Percentiles rank a stretch among this genome's conserved stretches.
Evolutionary conservation across 2,797 vertebrate species (phyloP).

Genomic region (Takifugu ocellatus): DNA sequence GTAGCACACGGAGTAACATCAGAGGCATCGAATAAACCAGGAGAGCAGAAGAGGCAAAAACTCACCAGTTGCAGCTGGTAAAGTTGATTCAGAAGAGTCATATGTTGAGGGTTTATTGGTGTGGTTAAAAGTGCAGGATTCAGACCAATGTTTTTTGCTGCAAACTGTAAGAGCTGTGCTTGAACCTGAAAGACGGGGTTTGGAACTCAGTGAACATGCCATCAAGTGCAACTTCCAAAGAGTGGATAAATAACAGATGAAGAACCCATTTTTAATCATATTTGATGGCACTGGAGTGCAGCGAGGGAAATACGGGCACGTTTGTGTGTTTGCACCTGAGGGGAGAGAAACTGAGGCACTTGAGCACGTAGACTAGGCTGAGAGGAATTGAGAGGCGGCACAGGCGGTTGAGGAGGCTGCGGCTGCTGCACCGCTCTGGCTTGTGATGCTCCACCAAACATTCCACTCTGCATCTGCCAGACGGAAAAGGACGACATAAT

Average conservation of each 20-base stretch:
- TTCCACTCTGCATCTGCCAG: conserved; percentile 91
- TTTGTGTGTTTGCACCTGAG: conserved; percentile 54
- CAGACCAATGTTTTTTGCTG: conserved; percentile 99
- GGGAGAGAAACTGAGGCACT: conserved; percentile 99
- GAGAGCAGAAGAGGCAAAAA: conserved; percentile 16
- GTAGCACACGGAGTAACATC: no score
- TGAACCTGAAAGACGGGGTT: conserved; percentile 85
- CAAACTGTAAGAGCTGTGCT: conserved; percentile 99
- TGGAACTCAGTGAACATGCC: background rate
- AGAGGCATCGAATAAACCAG: no score
- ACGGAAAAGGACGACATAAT: background rate
- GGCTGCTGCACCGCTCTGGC: conserved; percentile 89
- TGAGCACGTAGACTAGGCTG: conserved; percentile 99
- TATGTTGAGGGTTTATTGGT: conserved; percentile 99
- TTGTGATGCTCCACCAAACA: conserved; percentile 98
- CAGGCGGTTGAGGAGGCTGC: conserved; percentile 86
- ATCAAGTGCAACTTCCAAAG: background rate
- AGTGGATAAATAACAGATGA: background rate
- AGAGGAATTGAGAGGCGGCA: conserved; percentile 96
- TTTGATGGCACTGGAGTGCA: no score
- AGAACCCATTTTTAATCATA: no score
- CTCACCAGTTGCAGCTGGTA: conserved; percentile 99
- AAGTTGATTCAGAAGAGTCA: conserved; percentile 99
- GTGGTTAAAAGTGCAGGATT: conserved; percentile 99
- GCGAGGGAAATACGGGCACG: background rate